Conservation (phyloP, 2,888 invertebrate species). For the Spisula solida region DNA sequence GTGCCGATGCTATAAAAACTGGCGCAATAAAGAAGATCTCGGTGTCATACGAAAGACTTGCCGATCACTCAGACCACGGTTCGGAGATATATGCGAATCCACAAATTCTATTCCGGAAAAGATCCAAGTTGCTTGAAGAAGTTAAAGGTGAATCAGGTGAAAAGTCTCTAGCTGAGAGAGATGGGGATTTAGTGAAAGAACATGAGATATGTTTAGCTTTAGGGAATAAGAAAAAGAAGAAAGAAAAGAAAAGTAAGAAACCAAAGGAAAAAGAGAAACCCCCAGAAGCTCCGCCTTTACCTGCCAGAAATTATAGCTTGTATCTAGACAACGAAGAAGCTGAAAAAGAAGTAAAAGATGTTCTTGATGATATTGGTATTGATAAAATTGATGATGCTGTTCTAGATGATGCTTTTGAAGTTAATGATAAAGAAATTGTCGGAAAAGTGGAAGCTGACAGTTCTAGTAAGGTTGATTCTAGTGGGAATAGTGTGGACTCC, state of each 20-base stretch:
- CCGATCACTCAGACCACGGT: conserved; percentile 52
- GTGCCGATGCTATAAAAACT: conserved; percentile 69
- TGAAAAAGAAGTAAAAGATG: conserved; percentile 47
- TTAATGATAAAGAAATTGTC: background rate
- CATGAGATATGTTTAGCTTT: conserved; percentile 16
- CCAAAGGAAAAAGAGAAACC: conserved; percentile 26
- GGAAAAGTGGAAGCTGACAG: background rate
- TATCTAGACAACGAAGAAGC: conserved; percentile 70
- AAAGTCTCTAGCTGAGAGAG: background rate
- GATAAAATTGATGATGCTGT: conserved; percentile 7
- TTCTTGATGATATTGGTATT: conserved; percentile 33
- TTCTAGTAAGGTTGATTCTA: background rate
- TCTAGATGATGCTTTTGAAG: conserved; percentile 42
- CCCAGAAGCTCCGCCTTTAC: conserved; percentile 75
- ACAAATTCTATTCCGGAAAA: conserved; percentile 76
- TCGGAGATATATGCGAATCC: conserved; percentile 80
- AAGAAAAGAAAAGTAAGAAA: conserved; percentile 40
- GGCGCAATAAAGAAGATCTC: conserved; percentile 70
- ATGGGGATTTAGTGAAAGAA: background rate
- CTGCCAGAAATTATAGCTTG: conserved; percentile 75
- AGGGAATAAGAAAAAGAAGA: conserved; percentile 31
- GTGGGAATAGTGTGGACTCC: background rate
- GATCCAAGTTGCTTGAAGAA: conserved; percentile 66
- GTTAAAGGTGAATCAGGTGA: conserved; percentile 34
- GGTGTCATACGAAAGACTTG: conserved; percentile 62